phyloP scores from a whole-genome alignment of 2,888 invertebrate species.

The Pheosia gnoma region DNA sequence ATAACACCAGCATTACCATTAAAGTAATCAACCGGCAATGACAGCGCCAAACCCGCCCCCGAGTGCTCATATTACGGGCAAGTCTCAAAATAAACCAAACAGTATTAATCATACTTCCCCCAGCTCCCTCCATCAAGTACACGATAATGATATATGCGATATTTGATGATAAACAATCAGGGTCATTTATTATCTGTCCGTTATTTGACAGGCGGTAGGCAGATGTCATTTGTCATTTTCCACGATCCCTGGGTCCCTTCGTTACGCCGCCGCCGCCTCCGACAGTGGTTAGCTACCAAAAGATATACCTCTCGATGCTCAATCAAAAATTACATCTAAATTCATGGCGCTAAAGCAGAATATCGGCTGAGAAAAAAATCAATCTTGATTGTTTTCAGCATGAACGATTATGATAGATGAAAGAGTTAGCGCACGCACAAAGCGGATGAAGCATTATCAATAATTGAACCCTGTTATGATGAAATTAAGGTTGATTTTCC shows the following conservation, averaged over 20 bases:
- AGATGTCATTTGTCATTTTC: slow-evolving; percentile 88
- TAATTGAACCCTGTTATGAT: slow-evolving; percentile 54
- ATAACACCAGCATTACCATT: slow-evolving; percentile 48
- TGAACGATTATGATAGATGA: slow-evolving; percentile 85
- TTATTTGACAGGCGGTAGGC: slow-evolving; percentile 88
- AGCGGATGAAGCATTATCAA: slow-evolving; percentile 52
- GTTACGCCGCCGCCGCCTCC: slow-evolving; percentile 83
- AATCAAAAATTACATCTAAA: slow-evolving; percentile 48
- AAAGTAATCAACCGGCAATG: slow-evolving; percentile 70
- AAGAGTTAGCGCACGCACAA: slow-evolving; percentile 83
- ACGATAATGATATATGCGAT: slow-evolving; percentile 84
- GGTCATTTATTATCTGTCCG: slow-evolving; percentile 87
- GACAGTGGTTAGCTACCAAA: slow-evolving; percentile 74
- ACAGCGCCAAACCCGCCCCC: slow-evolving; percentile 70
- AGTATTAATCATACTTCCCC: slow-evolving; percentile 78
- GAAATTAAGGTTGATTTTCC: slow-evolving; percentile 56
- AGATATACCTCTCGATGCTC: slow-evolving; percentile 56
- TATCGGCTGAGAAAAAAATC: slow-evolving; percentile 58
- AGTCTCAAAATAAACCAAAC: slow-evolving; percentile 80
- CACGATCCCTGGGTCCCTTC: slow-evolving; percentile 83
- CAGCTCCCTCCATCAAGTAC: slow-evolving; percentile 73
- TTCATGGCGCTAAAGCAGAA: slow-evolving; percentile 37
- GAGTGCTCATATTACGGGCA: slow-evolving; percentile 74
- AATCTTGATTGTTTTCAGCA: slow-evolving; percentile 85
- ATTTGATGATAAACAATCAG: slow-evolving; percentile 86